Evolutionary conservation across 2,888 invertebrate species (phyloP).

Genomic region (Sturmia bella): DNA sequence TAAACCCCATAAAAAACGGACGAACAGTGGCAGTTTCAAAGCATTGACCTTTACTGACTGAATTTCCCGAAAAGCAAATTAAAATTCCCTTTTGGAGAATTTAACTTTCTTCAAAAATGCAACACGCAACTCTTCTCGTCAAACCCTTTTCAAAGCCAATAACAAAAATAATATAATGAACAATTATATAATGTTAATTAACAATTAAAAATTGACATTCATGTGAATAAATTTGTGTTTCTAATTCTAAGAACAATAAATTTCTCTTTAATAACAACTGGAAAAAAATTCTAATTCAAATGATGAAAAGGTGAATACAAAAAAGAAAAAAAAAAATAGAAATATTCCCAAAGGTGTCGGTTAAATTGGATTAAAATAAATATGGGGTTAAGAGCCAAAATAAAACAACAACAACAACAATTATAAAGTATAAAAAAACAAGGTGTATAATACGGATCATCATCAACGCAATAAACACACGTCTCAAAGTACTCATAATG

Average conservation of each 20-base stretch:
- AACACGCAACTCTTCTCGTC: slow-evolving; percentile 23
- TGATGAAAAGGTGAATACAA: background rate
- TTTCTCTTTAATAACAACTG: slow-evolving; percentile 37
- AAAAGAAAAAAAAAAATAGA: background rate
- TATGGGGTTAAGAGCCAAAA: slow-evolving; percentile 49
- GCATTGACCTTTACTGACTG: too few species aligned
- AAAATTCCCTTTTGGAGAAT: too few species aligned
- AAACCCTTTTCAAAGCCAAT: slow-evolving; percentile 24
- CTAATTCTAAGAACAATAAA: slow-evolving; percentile 46
- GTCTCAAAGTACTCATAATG: slow-evolving; percentile 26
- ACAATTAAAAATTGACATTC: slow-evolving; percentile 35
- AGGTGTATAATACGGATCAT: slow-evolving; percentile 54
- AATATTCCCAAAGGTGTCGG: slow-evolving; percentile 64
- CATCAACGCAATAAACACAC: slow-evolving; percentile 23
- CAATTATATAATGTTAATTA: slow-evolving; percentile 54
- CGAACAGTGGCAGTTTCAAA: too few species aligned
- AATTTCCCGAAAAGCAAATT: too few species aligned
- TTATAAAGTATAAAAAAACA: slow-evolving; percentile 28
- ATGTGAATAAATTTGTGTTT: background rate
- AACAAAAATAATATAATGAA: slow-evolving; percentile 35
- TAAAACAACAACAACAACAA: slow-evolving; percentile 38
- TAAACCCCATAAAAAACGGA: too few species aligned
- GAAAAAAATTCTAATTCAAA: background rate
- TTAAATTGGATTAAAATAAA: slow-evolving; percentile 65
- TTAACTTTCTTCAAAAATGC: background rate